Evolutionary conservation across 2,113 vertebrate genomes (phyloP).

Genomic region (Paradisaea rubra): DNA sequence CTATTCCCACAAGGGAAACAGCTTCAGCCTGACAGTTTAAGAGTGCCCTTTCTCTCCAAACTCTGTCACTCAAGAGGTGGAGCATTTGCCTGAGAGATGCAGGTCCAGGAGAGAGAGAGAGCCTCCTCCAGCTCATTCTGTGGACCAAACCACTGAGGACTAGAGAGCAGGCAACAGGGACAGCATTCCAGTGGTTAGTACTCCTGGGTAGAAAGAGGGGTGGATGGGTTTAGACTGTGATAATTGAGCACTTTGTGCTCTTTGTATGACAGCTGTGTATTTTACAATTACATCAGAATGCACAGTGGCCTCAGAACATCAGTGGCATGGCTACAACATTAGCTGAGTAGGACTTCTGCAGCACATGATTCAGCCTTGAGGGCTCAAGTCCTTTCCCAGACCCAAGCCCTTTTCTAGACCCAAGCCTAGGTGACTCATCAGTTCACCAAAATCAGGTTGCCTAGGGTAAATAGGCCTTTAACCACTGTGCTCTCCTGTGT

Average conservation of each 20-base stretch:
- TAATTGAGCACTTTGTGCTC: neutral
- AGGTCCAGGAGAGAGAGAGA: neutral
- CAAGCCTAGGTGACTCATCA: neutral
- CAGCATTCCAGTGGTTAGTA: neutral
- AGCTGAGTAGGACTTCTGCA: neutral
- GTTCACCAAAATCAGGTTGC: neutral
- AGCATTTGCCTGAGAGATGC: neutral
- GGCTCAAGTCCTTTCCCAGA: neutral
- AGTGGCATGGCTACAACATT: neutral
- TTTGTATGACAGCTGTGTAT: neutral
- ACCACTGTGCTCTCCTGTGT: neutral
- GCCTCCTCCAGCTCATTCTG: neutral
- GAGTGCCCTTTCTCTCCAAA: neutral
- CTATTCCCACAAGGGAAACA: neutral
- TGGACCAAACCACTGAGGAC: neutral
- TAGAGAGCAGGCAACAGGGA: neutral
- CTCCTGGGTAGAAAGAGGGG: neutral
- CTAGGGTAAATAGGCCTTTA: neutral
- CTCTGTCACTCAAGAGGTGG: neutral
- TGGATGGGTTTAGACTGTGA: neutral
- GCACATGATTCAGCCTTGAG: neutral
- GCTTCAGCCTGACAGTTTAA: neutral
- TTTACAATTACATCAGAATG: neutral
- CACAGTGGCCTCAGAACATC: neutral
- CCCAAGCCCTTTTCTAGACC: neutral